These are phyloP conservation scores for Diploptera punctata DNA, from an alignment of 2,888 invertebrate species.

Conservation along the genomic window DNA sequence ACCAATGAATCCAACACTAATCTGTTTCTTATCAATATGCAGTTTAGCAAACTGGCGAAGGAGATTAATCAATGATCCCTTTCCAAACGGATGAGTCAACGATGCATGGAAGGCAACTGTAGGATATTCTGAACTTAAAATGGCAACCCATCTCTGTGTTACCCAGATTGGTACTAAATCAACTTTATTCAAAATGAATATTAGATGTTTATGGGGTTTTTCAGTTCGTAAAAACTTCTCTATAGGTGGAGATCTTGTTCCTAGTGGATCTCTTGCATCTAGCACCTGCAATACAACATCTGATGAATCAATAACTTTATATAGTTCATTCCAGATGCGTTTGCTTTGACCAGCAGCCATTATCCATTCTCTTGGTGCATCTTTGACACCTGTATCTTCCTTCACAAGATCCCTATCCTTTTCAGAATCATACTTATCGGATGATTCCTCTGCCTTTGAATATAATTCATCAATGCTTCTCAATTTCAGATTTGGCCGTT, in stretches of 20 bases:
- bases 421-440: constrained; percentile 77
- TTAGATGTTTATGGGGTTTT: constrained; percentile 95
- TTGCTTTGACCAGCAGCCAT: constrained; percentile 96
- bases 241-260: constrained; percentile 92
- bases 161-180: constrained; percentile 98
- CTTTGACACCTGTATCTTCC: constrained; percentile 80
- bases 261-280: constrained; percentile 97
- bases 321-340: constrained; percentile 98
- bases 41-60: constrained; percentile 94
- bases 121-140: constrained; percentile 93
- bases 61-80: constrained; percentile 95
- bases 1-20: constrained; percentile 98
- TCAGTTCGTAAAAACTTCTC: constrained; percentile 92
- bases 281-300: constrained; percentile 96
- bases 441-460: constrained; percentile 71
- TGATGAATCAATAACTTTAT: constrained; percentile 98
- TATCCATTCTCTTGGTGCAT: constrained; percentile 89
- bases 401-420: constrained; percentile 86
- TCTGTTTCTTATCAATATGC: constrained; percentile 96
- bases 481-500: constrained; percentile 81
- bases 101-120: constrained; percentile 99
- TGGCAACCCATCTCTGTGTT: constrained; percentile 96
- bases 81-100: constrained; percentile 97
- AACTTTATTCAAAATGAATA: constrained; percentile 97
- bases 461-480: constrained; percentile 81